Evolutionary conservation across 2,797 vertebrate species (phyloP), one percentile per base, ranked within the genome.

Genomic region (Steatocranus sp.): DNA sequence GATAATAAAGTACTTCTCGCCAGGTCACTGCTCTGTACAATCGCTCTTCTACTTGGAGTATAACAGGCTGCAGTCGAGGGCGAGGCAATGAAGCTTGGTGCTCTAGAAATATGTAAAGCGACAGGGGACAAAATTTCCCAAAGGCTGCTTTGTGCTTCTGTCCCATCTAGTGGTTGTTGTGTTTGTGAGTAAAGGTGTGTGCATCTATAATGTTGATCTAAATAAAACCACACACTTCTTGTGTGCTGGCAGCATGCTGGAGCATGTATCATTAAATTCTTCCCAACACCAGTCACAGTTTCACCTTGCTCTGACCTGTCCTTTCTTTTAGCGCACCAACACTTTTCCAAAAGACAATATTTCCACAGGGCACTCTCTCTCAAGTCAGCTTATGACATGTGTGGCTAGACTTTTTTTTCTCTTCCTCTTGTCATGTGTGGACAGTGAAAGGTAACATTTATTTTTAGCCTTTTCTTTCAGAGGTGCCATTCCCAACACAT

Each of bases 381-480:
- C 70, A 4, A 18, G 75, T 78, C 79, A 3, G 70, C 80, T 50
- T 36, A 20, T 76, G 68, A 84, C 77, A 86, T 78, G 14, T 43
- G 63, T 43, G 36, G 46, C 75, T 83, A 76, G 14, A 41, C 76
- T 11, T 77, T 46, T 80, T 79, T 70, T 49, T 5, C 58, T 77
- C 51, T 23, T 34, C 36, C 43, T 38, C 86, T 58, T 90, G 86
- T 90, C 87, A 80, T 86, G 75, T 77, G 80, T 84, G 90, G 90
- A 92, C 88, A 84, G 49, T 86, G 83, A 91, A 88, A 90, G 83
- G 86, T 92, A 89, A 82, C 83, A 82, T 87, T 93, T 95, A 93
- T 96, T 95, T 96, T 94, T 92, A 92, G 86, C 78, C 46, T 76
- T 61, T 85, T 79, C 87, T 90, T 86, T 85, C 79, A 75, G 87